A percentile compares a stretch with the other conserved stretches of the same genome.
Conservation (phyloP, 2,113 vertebrate genomes). For the Azemiops feae region DNA sequence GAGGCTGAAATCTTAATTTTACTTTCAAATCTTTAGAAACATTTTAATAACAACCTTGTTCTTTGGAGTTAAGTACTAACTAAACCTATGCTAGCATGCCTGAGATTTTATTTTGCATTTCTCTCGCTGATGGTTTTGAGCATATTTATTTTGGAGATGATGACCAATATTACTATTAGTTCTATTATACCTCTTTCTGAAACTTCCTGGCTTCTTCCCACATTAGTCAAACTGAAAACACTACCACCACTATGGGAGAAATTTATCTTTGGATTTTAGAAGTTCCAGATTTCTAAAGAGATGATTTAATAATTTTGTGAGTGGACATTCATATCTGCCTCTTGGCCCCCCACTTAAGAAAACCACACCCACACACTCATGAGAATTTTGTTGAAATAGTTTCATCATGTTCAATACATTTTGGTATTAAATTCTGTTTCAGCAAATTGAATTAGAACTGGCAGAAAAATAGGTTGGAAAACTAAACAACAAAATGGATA, state of each 20-base stretch:
- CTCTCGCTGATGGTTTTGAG: background rate
- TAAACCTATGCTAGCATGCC: background rate
- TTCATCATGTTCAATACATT: background rate
- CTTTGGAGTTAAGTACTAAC: background rate
- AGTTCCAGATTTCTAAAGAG: background rate
- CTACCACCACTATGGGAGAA: background rate
- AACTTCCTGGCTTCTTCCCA: background rate
- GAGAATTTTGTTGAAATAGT: background rate
- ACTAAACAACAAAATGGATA: background rate
- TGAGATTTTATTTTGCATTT: background rate
- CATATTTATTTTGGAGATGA: background rate
- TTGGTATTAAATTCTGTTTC: background rate
- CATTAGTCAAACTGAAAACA: background rate
- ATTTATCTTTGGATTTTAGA: background rate
- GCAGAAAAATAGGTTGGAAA: background rate
- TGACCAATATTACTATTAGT: background rate
- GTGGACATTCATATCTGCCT: background rate
- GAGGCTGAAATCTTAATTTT: background rate
- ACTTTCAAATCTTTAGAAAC: background rate
- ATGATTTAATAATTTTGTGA: background rate
- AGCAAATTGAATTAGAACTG: background rate
- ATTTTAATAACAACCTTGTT: background rate
- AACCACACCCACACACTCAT: background rate
- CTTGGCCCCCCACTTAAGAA: background rate
- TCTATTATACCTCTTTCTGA: background rate